phyloP scores from a whole-genome alignment of 2,888 invertebrate genomes.

The Papilio elwesi region DNA sequence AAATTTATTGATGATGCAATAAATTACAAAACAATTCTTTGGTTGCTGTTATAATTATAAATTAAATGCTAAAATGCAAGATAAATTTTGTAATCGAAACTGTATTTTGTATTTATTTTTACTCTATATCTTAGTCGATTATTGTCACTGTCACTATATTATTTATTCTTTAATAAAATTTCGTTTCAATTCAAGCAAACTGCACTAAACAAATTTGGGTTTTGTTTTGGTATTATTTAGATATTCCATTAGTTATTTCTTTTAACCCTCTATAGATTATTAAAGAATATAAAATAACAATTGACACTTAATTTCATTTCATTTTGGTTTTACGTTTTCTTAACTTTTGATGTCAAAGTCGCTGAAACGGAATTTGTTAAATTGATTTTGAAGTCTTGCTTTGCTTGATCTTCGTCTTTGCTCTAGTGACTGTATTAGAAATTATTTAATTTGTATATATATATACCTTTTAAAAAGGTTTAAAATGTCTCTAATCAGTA shows the following conservation, averaged over 20 bases:
- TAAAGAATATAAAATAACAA: background rate
- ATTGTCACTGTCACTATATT: background rate
- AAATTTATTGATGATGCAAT: no score
- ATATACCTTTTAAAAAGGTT: conserved; percentile 56
- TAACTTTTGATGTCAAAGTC: conserved; percentile 49
- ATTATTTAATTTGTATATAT: conserved; percentile 52
- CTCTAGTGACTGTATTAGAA: conserved; percentile 52
- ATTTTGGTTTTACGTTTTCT: background rate
- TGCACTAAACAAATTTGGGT: background rate
- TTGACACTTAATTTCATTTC: background rate
- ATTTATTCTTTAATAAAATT: background rate
- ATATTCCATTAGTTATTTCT: background rate
- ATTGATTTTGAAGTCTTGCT: conserved; percentile 57
- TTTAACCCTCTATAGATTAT: background rate
- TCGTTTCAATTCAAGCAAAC: background rate
- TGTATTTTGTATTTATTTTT: no score
- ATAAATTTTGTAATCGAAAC: no score
- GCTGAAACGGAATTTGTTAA: conserved; percentile 51
- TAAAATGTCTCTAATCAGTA: conserved; percentile 73
- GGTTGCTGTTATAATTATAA: no score
- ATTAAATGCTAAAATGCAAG: no score
- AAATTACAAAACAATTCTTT: no score
- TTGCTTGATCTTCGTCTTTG: conserved; percentile 48
- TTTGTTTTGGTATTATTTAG: background rate
- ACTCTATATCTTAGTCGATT: no score